A percentile compares a stretch with the other conserved stretches of the same genome.
Conservation (phyloP, 2,113 vertebrate genomes). For the Proteles cristata region DNA sequence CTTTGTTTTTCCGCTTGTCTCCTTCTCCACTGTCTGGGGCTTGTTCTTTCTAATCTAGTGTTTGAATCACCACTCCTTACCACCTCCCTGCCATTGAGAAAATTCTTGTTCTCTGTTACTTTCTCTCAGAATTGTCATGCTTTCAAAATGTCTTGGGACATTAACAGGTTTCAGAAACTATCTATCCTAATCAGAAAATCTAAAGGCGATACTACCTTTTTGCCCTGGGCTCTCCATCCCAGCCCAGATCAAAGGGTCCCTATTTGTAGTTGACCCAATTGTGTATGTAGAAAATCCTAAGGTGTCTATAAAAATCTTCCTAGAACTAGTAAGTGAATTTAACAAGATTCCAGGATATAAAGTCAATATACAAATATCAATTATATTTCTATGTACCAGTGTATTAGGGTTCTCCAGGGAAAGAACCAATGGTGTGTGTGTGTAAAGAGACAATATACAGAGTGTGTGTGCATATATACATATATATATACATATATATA, state of each 20-base stretch:
- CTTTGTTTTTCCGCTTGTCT: not conserved
- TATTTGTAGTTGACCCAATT: not conserved
- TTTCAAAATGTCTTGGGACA: not conserved
- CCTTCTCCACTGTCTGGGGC: not conserved
- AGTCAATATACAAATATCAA: not conserved
- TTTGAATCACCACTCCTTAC: not conserved
- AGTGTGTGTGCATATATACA: not conserved
- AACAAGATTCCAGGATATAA: not conserved
- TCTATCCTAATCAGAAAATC: not conserved
- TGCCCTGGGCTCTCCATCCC: too few relatives aligned
- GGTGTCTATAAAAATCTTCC: not conserved
- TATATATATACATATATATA: not conserved
- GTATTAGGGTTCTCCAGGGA: not conserved
- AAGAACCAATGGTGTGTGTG: not conserved
- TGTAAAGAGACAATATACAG: not conserved
- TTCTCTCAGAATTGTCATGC: not conserved
- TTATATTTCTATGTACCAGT: not conserved
- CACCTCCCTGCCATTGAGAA: not conserved
- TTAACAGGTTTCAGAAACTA: not conserved
- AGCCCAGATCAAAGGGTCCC: not conserved
- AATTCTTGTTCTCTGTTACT: not conserved
- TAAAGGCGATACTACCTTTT: not conserved
- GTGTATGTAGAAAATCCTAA: not conserved
- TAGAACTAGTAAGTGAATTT: not conserved
- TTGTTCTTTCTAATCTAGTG: not conserved